Evolutionary conservation across 2,888 invertebrate species (phyloP).

Genomic region (Himalopsyche japonica): DNA sequence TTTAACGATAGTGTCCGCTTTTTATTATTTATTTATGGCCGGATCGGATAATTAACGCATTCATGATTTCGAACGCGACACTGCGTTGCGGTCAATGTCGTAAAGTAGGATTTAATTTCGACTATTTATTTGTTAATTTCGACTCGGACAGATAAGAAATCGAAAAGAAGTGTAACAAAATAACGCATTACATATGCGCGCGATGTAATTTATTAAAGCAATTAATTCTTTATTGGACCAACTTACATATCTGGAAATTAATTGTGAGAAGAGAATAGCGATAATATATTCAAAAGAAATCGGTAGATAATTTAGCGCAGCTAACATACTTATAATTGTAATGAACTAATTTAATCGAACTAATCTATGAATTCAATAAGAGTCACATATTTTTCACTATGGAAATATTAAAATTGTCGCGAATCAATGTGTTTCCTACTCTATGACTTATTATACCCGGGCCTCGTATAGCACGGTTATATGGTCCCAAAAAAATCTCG

Average conservation of each 20-base stretch:
- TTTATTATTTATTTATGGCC: slow-evolving; percentile 14
- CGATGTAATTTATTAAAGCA: background rate
- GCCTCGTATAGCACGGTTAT: no score
- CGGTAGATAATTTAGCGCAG: background rate
- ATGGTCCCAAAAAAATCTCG: no score
- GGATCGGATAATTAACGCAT: slow-evolving; percentile 37
- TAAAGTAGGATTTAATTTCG: background rate
- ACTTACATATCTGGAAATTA: background rate
- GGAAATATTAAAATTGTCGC: no score
- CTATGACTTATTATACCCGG: no score
- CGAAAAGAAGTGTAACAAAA: background rate
- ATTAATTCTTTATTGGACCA: background rate
- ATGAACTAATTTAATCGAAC: no score
- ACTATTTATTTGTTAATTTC: slow-evolving; percentile 4
- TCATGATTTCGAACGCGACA: slow-evolving; percentile 29
- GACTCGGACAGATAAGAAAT: background rate
- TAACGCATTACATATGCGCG: background rate
- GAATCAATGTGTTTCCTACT: no score
- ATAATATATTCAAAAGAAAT: background rate
- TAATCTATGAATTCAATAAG: no score
- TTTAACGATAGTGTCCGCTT: slow-evolving; percentile 3
- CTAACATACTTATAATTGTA: no score
- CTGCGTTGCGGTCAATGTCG: background rate
- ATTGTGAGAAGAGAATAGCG: background rate
- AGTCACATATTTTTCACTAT: no score